phyloP scores from a whole-genome alignment of 53 echinoderm and acorn worm species.

The Crossaster papposus region DNA sequence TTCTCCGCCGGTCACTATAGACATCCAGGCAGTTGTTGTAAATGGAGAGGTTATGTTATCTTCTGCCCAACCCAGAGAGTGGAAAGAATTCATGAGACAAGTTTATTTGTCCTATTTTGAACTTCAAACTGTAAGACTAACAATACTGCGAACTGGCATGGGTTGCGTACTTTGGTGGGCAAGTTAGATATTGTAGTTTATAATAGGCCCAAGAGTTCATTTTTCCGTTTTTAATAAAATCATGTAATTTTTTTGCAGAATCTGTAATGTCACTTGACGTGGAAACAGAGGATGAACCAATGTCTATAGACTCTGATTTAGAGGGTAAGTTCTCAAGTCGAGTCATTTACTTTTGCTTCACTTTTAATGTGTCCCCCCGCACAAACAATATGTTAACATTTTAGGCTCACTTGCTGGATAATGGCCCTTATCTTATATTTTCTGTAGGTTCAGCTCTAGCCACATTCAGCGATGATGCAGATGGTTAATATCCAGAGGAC shows the following conservation, averaged over 20 bases:
- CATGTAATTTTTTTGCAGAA: background rate
- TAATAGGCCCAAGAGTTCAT: no score
- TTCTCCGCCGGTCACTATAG: no score
- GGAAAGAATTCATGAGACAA: no score
- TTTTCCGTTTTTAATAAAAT: background rate
- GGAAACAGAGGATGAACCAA: background rate
- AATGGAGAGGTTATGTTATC: no score
- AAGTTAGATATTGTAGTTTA: no score
- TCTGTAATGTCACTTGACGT: background rate
- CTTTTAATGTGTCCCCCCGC: background rate
- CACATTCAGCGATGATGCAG: background rate
- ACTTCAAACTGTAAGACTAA: no score
- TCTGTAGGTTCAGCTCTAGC: conserved; percentile 4
- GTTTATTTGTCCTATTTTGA: no score
- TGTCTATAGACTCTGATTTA: background rate
- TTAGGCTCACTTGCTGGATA: background rate
- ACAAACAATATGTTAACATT: background rate
- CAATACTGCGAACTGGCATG: no score
- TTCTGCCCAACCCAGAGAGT: no score
- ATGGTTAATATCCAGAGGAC: conserved; percentile 7
- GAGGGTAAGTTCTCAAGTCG: background rate
- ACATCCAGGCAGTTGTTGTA: no score
- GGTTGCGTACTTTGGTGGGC: no score
- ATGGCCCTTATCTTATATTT: background rate
- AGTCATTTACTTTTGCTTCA: background rate